Percentiles rank a stretch among this genome's conserved stretches.
Evolutionary conservation across 2,888 invertebrate species (phyloP).

Genomic region (Ctena decussata): DNA sequence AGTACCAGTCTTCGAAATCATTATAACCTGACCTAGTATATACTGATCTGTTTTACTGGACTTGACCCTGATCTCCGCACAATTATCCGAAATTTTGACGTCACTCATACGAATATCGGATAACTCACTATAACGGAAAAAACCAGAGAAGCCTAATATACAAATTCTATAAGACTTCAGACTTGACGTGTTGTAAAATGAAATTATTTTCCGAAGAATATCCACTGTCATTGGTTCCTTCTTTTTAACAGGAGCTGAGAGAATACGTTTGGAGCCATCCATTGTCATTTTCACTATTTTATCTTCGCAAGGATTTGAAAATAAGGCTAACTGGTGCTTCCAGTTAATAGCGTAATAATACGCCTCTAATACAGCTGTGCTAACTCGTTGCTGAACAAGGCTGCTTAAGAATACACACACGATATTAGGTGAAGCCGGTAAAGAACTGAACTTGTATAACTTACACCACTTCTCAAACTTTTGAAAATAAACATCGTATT

Average conservation of each 20-base stretch:
- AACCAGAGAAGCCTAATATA: neutral
- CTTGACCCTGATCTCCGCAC: neutral
- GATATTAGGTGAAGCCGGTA: neutral
- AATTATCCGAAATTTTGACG: neutral
- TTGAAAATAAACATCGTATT: neutral
- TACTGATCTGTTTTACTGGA: constrained; percentile 1
- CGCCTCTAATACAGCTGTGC: constrained; percentile 15
- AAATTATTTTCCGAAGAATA: neutral
- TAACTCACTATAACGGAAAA: neutral
- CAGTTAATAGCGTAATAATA: constrained; percentile 35
- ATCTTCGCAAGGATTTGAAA: constrained; percentile 26
- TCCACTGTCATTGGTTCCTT: neutral
- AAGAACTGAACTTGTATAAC: neutral
- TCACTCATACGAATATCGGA: neutral
- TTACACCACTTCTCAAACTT: neutral
- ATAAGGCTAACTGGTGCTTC: constrained; percentile 24
- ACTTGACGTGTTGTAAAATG: neutral
- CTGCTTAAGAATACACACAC: neutral
- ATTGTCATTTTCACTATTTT: constrained; percentile 24
- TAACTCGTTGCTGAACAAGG: neutral
- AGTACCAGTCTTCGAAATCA: constrained; percentile 15
- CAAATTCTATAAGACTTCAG: neutral
- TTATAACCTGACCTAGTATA: neutral
- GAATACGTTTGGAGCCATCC: constrained; percentile 17
- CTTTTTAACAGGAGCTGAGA: constrained; percentile 17